Percentiles rank a stretch among this genome's conserved stretches.
Conservation (phyloP, 2,797 vertebrate species). For the Ispidina lecontei region DNA sequence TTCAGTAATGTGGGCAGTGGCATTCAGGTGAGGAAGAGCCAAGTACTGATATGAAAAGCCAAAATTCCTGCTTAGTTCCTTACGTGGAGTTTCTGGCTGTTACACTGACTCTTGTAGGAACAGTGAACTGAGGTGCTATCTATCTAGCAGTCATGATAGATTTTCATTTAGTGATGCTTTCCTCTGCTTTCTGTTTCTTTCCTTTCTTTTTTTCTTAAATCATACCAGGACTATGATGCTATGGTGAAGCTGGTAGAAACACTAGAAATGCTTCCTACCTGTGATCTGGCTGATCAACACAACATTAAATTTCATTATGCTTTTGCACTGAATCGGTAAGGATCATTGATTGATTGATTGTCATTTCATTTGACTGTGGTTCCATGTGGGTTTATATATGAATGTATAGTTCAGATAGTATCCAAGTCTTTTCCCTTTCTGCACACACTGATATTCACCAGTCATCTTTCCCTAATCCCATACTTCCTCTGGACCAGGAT, state of each 20-base stretch:
- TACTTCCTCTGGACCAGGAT: background rate
- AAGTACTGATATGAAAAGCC: background rate
- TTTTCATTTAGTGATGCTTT: background rate
- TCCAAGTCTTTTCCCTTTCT: background rate
- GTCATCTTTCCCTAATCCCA: background rate
- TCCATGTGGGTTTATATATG: background rate
- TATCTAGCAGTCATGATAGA: background rate
- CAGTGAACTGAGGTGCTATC: background rate
- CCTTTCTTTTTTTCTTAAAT: background rate
- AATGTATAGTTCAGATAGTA: background rate
- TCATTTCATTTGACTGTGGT: background rate
- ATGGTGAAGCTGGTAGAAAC: constrained; percentile 98
- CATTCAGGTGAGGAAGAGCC: background rate
- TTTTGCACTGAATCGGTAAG: constrained; percentile 95
- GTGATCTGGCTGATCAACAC: constrained; percentile 91
- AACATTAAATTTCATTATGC: constrained; percentile 97
- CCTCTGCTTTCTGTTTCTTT: background rate
- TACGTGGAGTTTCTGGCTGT: background rate
- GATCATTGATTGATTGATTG: background rate
- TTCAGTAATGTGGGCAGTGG: background rate
- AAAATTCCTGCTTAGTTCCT: background rate
- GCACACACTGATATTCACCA: background rate
- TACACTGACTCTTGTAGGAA: background rate
- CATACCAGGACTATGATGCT: constrained; percentile 90
- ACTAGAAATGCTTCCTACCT: constrained; percentile 92